Conservation (phyloP, 2,797 vertebrate genomes). For the Myotis findleyi region DNA sequence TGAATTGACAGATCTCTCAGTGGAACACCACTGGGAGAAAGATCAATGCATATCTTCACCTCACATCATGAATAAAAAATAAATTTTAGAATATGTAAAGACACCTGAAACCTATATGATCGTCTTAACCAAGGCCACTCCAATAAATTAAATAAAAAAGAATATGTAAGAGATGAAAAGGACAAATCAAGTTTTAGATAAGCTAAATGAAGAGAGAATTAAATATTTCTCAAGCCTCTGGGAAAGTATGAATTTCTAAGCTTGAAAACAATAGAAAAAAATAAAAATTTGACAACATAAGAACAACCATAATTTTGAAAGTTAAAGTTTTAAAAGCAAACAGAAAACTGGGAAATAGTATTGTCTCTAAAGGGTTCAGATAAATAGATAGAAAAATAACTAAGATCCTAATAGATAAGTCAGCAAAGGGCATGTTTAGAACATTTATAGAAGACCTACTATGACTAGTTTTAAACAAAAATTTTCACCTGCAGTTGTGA, state of each 20-base stretch:
- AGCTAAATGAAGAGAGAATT: not conserved
- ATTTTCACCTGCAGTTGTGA: not conserved
- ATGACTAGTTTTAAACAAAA: not conserved
- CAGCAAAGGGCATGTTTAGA: not conserved
- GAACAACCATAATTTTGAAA: constrained; percentile 7
- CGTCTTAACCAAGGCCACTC: too few species aligned
- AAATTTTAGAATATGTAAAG: not conserved
- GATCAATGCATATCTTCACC: not conserved
- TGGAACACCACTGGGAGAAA: not conserved
- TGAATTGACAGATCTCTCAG: not conserved
- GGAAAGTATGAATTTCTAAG: constrained; percentile 36
- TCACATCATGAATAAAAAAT: constrained; percentile 22
- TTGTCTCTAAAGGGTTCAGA: not conserved
- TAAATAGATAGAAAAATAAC: not conserved
- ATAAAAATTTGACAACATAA: not conserved
- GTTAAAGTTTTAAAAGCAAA: not conserved
- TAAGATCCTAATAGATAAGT: not conserved
- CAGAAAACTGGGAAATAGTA: constrained; percentile 17
- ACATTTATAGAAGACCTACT: not conserved
- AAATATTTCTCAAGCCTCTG: not conserved
- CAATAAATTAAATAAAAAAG: not conserved
- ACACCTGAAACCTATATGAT: not conserved
- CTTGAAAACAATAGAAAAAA: constrained; percentile 17
- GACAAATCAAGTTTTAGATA: not conserved
- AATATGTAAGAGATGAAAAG: not conserved